Evolutionary conservation across 2,797 vertebrate genomes (phyloP), one percentile per base, ranked within the genome.

Genomic region (Lacerta agilis): DNA sequence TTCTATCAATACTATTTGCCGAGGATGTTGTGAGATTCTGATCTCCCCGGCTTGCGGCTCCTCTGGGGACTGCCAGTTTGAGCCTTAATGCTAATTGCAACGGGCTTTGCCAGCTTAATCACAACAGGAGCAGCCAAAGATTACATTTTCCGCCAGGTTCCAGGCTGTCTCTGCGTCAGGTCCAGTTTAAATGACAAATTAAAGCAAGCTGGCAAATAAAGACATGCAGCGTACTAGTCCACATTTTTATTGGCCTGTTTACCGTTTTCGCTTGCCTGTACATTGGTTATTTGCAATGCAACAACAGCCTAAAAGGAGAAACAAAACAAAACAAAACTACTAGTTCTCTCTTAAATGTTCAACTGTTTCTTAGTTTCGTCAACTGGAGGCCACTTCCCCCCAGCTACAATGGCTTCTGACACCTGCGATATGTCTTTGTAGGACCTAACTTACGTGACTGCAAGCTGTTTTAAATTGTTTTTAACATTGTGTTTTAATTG

Each of bases 31-130:
- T 45, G 8, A 38, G n/a, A n/a, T 81, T 67, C 43, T 49, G 69
- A 55, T 61, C 76, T 66, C 27, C 29, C 69, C 33, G 33, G 58
- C 18, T 41, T 66, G 73, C 38, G 69, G 33, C 61, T 58, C 8
- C 66, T 80, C 87, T 82, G 5, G 23, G 86, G 45, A 25, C n/a
- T 71, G 1, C 0, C 4, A 17, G 86, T 38, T 49, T 79, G 8
- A 0, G 82, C 76, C 36, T 1, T 0, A 58, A 58, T 5, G 78
- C 49, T 83, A 87, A 2, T 27, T 13, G 79, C 89, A 86, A 83
- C 78, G 67, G 79, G 55, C 0, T 0, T 67, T n/a, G 64, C 0
- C 0, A 0, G 0, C 17, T 81, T 15, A 84, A 78, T 33, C 23
- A 83, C 33, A 0, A 0, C 0, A 72, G 49, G 55, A n/a, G 0